These are phyloP conservation scores for Ectobius pallidus DNA, from an alignment of 2,888 invertebrate genomes.

Conservation along the genomic window DNA sequence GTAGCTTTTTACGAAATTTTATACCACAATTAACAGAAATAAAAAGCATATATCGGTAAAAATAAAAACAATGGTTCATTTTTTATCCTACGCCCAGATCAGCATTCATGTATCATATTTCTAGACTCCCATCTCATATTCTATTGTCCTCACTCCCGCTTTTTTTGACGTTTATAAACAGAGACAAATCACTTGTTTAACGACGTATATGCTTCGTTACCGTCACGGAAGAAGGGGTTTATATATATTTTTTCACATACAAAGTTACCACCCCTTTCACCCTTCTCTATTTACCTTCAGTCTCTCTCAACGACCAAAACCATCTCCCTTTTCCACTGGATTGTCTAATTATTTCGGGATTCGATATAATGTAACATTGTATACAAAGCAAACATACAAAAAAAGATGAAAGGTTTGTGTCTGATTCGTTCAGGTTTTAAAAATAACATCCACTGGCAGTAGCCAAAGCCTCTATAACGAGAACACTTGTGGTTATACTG, in stretches of 20 bases:
- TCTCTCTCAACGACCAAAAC: too few species aligned
- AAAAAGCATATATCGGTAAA: slow-evolving; percentile 27
- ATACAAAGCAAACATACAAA: slow-evolving; percentile 38
- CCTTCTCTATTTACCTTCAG: neutral
- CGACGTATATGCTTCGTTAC: slow-evolving; percentile 23
- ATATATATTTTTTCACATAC: too few species aligned
- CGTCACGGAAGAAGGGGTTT: neutral
- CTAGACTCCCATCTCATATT: slow-evolving; percentile 21
- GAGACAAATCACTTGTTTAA: slow-evolving; percentile 24
- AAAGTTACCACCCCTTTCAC: neutral
- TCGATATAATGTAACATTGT: slow-evolving; percentile 36
- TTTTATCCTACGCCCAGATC: slow-evolving; percentile 6
- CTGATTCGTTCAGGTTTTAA: slow-evolving; percentile 23
- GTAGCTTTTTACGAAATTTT: slow-evolving; percentile 32
- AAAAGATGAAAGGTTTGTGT: slow-evolving; percentile 37
- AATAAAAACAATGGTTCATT: slow-evolving; percentile 28
- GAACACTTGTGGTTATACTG: neutral
- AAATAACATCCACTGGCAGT: too few species aligned
- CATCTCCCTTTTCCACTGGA: slow-evolving; percentile 32
- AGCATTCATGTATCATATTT: slow-evolving; percentile 6
- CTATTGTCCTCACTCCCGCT: slow-evolving; percentile 16
- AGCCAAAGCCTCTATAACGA: slow-evolving; percentile 23
- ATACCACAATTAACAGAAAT: slow-evolving; percentile 34
- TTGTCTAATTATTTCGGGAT: slow-evolving; percentile 38
- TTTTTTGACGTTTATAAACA: slow-evolving; percentile 20